phyloP scores from a whole-genome alignment of 2,113 vertebrate genomes.

The Helogale parvula region DNA sequence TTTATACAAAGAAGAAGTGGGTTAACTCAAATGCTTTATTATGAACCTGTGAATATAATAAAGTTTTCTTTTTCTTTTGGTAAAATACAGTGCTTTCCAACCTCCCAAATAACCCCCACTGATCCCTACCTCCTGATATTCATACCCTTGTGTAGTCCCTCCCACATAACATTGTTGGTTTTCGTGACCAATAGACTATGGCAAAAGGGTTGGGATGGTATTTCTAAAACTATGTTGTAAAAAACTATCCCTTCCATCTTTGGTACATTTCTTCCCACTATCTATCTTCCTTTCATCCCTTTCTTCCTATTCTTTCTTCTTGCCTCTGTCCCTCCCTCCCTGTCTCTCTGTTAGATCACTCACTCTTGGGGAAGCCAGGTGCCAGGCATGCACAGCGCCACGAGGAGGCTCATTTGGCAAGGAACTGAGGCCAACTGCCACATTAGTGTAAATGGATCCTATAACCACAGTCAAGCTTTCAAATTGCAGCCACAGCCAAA shows the following conservation, averaged over 20 bases:
- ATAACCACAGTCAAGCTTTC: background rate
- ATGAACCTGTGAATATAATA: background rate
- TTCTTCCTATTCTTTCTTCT: background rate
- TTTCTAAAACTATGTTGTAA: background rate
- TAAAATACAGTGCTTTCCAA: background rate
- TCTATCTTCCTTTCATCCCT: background rate
- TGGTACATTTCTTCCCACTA: background rate
- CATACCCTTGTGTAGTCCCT: background rate
- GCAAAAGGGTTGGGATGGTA: background rate
- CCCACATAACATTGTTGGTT: background rate
- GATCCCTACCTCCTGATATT: background rate
- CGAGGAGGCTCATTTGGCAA: background rate
- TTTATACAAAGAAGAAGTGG: background rate
- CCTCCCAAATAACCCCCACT: background rate
- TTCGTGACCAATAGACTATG: background rate
- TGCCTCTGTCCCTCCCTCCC: background rate
- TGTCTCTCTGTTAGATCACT: background rate
- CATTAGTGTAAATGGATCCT: background rate
- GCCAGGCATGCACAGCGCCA: background rate
- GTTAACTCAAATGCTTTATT: conserved; percentile 17
- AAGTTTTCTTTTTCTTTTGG: conserved; percentile 3
- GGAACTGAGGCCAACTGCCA: background rate
- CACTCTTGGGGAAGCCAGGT: background rate
- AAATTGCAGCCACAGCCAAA: background rate
- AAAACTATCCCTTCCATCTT: background rate